Base-by-base conservation (phyloP, 2,888 invertebrate genomes). In the Bursaphelenchus okinawaensis region DNA sequence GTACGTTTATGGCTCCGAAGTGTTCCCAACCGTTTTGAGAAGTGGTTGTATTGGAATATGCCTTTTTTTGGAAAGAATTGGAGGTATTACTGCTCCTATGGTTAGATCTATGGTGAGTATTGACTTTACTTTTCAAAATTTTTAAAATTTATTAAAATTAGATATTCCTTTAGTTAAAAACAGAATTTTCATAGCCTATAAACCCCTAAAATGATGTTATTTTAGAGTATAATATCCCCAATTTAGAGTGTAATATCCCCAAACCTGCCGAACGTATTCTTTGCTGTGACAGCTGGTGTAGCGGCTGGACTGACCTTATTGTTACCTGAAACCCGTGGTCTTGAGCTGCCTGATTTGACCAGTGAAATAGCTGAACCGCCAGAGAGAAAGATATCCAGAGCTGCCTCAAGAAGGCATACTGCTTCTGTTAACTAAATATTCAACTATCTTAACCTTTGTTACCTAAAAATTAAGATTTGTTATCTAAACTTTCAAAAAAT, bases 251-350 rank as follows among this genome's bases (percentile, higher is more conserved):
- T 59, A 1, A 50, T 59, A 7, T 23, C 56, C 1, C 27, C 58
- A 58, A 23, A 61, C 16, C 62, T 60, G 19, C 59, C 59, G 26
- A 60, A 61, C 24, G 24, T 20, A 3, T 61, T 61, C 27, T 61
- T 61, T 27, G 60, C 58, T 8, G 60, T 59, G 3, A 61, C n/a
- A 1, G 22, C 62, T 7, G 59, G 59, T 16, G 1, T 61, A 8
- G 60, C 59, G 16, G 62, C 62, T 2, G 16, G 26, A 63, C 20
- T 61, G 9, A 59, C 62, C 20, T 20, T 61, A 20, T 9, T 27
- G 7, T 28, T 63, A 20, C 63, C 63, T 23, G 63, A 63, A 40
- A 63, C 63, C n/a, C 63, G 61, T 27, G 63, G 63, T 16, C 58
- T 60, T 4, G 63, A 63, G 28, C 40, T 63, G 8, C 63, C 63